phyloP scores from a whole-genome alignment of 2,797 vertebrate species.

The Bradypodion pumilum region DNA sequence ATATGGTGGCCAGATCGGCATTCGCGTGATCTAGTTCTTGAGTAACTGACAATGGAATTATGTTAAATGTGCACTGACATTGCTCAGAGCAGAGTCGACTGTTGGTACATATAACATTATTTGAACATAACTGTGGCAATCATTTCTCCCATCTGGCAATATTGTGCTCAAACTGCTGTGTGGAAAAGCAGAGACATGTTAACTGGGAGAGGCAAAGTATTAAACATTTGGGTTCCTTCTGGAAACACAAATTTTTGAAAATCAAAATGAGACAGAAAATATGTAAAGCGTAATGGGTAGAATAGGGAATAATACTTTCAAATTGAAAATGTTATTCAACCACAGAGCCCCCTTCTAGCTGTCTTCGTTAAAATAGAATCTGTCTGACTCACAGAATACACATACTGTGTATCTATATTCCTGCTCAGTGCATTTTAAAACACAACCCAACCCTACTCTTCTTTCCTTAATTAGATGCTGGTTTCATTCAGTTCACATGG shows the following conservation, averaged over 20 bases:
- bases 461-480: too few species aligned
- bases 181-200: constrained; percentile 11
- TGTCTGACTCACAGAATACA: neutral
- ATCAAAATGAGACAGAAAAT: constrained; percentile 9
- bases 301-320: neutral
- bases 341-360: neutral
- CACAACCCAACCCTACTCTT: too few species aligned
- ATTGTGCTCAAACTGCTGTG: constrained; percentile 5
- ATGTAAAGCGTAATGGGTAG: constrained; percentile 2
- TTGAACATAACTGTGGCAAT: neutral
- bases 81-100: neutral
- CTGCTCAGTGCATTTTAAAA: neutral
- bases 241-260: neutral
- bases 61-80: neutral
- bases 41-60: neutral
- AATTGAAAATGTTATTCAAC: neutral
- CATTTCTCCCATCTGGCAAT: constrained; percentile 15
- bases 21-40: neutral
- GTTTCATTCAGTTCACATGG: too few species aligned
- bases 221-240: constrained; percentile 16
- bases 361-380: neutral
- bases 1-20: neutral
- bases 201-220: neutral
- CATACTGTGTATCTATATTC: neutral
- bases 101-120: neutral